Evolutionary conservation across 2,797 vertebrate species (phyloP).

Genomic region (Sylvia borin): DNA sequence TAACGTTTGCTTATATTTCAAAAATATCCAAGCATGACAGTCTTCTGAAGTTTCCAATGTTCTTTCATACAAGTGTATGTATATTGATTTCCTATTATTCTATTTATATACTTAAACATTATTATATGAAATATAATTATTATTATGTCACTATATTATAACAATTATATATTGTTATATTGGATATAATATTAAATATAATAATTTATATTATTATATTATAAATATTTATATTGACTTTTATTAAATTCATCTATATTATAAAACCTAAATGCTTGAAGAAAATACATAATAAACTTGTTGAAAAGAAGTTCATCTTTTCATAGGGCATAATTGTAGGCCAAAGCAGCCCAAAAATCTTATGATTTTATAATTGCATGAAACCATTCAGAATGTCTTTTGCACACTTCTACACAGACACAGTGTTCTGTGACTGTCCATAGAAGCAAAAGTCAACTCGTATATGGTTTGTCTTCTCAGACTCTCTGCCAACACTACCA

Average conservation of each 20-base stretch:
- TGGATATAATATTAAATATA: too few species aligned
- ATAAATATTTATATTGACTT: not conserved
- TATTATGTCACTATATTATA: too few species aligned
- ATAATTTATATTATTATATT: too few species aligned
- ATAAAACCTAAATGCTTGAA: not conserved
- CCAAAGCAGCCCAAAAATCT: not conserved
- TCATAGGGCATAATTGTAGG: accelerated
- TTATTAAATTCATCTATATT: not conserved
- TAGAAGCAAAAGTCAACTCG: not conserved
- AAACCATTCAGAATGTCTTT: not conserved
- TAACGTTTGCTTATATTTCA: not conserved
- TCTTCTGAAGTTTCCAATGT: not conserved
- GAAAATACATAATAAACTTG: not conserved
- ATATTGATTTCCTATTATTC: not conserved
- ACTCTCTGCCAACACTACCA: not conserved
- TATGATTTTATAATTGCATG: not conserved
- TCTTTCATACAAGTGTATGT: not conserved
- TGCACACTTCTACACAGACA: not conserved
- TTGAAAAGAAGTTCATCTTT: not conserved
- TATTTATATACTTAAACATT: not conserved
- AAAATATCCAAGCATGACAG: not conserved
- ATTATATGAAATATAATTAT: too few species aligned
- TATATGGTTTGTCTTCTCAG: not conserved
- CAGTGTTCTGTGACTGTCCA: not conserved
- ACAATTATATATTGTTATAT: too few species aligned